phyloP scores from a whole-genome alignment of 2,797 vertebrate genomes.

The Danio kyathit region DNA sequence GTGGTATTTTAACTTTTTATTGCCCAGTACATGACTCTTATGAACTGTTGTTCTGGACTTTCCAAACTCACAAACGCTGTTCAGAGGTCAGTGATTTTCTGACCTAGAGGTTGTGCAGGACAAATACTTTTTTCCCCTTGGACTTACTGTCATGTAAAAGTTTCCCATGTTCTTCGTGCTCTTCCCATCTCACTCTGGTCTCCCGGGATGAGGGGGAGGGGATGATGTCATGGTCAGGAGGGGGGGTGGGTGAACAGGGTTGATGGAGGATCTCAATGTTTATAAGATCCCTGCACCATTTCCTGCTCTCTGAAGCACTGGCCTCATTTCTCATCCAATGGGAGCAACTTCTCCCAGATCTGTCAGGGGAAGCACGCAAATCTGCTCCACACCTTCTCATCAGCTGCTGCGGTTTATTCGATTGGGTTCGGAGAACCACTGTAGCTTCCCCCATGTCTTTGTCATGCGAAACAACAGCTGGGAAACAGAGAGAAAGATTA shows the following conservation, averaged over 20 bases:
- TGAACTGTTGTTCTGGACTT: slow-evolving; percentile 6
- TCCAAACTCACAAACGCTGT: slow-evolving; percentile 13
- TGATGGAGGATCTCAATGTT: slow-evolving; percentile 40
- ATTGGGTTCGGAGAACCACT: not conserved
- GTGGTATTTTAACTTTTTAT: not conserved
- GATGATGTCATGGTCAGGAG: slow-evolving; percentile 53
- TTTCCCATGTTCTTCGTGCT: slow-evolving; percentile 53
- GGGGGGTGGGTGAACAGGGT: slow-evolving; percentile 16
- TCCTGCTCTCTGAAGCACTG: slow-evolving; percentile 54
- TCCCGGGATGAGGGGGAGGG: not conserved
- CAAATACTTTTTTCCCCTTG: slow-evolving; percentile 16
- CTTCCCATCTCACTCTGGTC: slow-evolving; percentile 20
- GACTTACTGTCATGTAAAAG: slow-evolving; percentile 21
- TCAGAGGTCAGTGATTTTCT: slow-evolving; percentile 16
- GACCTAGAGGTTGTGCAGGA: slow-evolving; percentile 12
- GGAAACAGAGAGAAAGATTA: slow-evolving; percentile 2
- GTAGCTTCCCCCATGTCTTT: not conserved
- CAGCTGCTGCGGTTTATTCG: slow-evolving; percentile 31
- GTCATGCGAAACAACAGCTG: slow-evolving; percentile 49
- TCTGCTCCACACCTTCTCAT: slow-evolving; percentile 34
- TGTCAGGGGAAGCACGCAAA: slow-evolving; percentile 12
- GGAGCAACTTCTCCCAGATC: slow-evolving; percentile 25
- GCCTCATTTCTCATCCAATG: slow-evolving; percentile 56
- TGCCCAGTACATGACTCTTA: not conserved
- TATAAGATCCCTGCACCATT: slow-evolving; percentile 54